Evolutionary conservation across 2,888 invertebrate genomes (phyloP).

Genomic region (Cremastinae sp.): DNA sequence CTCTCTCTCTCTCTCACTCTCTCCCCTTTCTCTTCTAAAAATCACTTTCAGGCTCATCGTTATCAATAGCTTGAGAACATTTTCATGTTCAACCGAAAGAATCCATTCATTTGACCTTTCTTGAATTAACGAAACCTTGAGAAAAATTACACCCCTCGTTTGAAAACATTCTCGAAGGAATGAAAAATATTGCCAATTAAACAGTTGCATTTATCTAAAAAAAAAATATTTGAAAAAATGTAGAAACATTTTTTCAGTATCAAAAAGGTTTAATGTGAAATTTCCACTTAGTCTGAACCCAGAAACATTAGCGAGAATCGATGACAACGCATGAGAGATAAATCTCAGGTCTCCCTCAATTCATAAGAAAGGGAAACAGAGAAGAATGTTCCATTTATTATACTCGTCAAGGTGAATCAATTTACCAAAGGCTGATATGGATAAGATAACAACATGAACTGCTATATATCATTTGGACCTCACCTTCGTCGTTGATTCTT

Average conservation of each 20-base stretch:
- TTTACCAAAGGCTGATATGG: slow-evolving; percentile 47
- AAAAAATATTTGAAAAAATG: too few relatives aligned
- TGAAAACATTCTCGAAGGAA: too few relatives aligned
- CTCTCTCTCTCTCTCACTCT: neutral
- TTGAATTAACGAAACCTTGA: neutral
- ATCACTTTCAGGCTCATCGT: slow-evolving; percentile 32
- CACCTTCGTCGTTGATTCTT: slow-evolving; percentile 5
- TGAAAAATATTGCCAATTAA: too few relatives aligned
- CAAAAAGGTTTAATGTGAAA: slow-evolving; percentile 18
- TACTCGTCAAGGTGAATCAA: slow-evolving; percentile 52
- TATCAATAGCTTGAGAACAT: neutral
- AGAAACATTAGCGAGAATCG: slow-evolving; percentile 13
- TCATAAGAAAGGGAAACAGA: slow-evolving; percentile 16
- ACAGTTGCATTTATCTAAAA: neutral
- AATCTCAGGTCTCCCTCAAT: slow-evolving; percentile 16
- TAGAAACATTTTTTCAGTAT: neutral
- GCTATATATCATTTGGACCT: slow-evolving; percentile 39
- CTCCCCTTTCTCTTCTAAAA: too few relatives aligned
- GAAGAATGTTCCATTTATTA: slow-evolving; percentile 47
- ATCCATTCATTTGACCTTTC: neutral
- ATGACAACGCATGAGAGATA: slow-evolving; percentile 24
- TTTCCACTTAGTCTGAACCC: slow-evolving; percentile 9
- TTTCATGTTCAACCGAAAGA: neutral
- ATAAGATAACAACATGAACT: slow-evolving; percentile 51
- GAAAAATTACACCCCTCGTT: too few relatives aligned